These are phyloP conservation scores for Anastatus disparis DNA, from an alignment of 1,140 invertebrate genomes.

Conservation along the genomic window DNA sequence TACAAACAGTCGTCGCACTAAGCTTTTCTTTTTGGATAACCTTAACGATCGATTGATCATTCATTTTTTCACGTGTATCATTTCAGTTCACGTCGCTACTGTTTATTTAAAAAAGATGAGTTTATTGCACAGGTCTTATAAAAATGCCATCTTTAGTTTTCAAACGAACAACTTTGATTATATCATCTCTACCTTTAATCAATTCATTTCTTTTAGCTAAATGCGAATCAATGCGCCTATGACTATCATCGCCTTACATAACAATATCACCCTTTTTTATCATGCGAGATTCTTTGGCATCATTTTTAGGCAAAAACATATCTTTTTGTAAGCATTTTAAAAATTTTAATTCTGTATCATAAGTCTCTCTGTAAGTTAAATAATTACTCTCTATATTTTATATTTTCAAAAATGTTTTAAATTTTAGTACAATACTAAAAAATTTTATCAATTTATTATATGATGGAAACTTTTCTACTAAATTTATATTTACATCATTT, in stretches of 20 bases:
- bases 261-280: constrained; percentile 16
- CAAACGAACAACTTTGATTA: constrained; percentile 7
- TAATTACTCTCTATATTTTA: too few relatives aligned
- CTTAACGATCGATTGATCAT: not conserved
- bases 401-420: too few relatives aligned
- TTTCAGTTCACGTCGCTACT: not conserved
- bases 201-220: not conserved
- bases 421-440: constrained; percentile 6
- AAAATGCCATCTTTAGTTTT: constrained; percentile 26
- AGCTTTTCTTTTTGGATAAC: too few relatives aligned
- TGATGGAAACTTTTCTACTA: constrained; percentile 35
- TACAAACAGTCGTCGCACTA: too few relatives aligned
- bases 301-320: constrained; percentile 34
- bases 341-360: too few relatives aligned
- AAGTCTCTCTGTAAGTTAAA: constrained; percentile 7
- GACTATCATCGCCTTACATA: constrained; percentile 32
- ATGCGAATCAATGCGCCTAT: constrained; percentile 16
- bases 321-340: constrained; percentile 37
- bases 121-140: constrained; percentile 20
- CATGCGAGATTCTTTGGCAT: constrained; percentile 8
- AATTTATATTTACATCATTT: not conserved
- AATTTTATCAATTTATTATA: constrained; percentile 45
- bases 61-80: not conserved
- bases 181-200: not conserved
- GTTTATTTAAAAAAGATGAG: constrained; percentile 28